Evolutionary conservation across 1,140 invertebrate species (phyloP).

Genomic region (Drosophila parvula): DNA sequence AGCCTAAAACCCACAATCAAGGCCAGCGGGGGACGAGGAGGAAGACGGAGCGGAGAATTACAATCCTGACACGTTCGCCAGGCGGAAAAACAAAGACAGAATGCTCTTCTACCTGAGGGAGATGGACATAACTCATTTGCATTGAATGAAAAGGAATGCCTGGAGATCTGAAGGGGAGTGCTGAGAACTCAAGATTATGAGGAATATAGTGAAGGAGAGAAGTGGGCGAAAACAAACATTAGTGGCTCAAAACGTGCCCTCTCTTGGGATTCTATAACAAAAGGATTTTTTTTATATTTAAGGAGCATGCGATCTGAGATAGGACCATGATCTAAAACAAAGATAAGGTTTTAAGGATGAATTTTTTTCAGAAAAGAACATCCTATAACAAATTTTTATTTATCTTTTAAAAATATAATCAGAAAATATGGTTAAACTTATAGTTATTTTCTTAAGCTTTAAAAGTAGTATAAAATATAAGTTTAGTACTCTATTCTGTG

Average conservation of each 20-base stretch:
- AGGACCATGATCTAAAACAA: neutral
- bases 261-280: constrained; percentile 1
- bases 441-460: neutral
- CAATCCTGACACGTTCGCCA: constrained; percentile 49
- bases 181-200: constrained; percentile 6
- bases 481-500: too few relatives aligned
- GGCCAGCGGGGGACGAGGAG: constrained; percentile 21
- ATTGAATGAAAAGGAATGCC: constrained; percentile 33
- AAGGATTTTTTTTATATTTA: neutral
- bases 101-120: constrained; percentile 43
- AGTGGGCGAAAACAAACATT: constrained; percentile 11
- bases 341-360: neutral
- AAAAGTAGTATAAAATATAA: too few relatives aligned
- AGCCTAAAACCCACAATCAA: constrained; percentile 73
- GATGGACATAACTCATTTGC: constrained; percentile 49
- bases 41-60: constrained; percentile 19
- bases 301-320: neutral
- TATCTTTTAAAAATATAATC: neutral
- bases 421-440: neutral
- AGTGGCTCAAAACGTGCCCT: constrained; percentile 10
- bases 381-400: neutral
- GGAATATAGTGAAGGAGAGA: neutral
- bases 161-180: neutral
- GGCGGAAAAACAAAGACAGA: constrained; percentile 39
- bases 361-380: too few relatives aligned